A percentile compares a stretch with the other conserved stretches of the same genome.
Evolutionary conservation across 92 coral and sea anemone genomes (phyloP).

Genomic region (Phymanthus crucifer): DNA sequence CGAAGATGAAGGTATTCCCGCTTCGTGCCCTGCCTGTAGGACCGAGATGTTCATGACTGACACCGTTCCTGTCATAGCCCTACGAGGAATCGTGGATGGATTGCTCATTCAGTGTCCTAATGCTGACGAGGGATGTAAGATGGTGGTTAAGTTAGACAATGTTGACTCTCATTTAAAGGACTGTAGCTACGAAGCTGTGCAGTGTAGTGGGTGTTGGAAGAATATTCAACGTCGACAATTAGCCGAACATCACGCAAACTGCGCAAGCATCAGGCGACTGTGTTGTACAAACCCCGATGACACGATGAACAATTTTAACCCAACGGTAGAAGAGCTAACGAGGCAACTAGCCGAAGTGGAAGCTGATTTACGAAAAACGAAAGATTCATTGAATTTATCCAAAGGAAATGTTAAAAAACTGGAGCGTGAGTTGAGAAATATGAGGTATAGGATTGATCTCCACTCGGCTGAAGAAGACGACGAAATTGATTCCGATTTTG

Average conservation of each 20-base stretch:
- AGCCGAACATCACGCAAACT: constrained; percentile 66
- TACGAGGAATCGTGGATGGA: constrained; percentile 81
- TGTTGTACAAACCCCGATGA: constrained; percentile 28
- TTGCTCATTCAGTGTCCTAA: constrained; percentile 79
- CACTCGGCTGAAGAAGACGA: constrained; percentile 59
- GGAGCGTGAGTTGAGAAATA: constrained; percentile 72
- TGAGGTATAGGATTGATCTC: constrained; percentile 52
- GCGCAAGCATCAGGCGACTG: constrained; percentile 45
- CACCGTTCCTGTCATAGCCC: constrained; percentile 72
- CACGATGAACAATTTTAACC: constrained; percentile 19
- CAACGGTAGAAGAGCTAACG: constrained; percentile 59
- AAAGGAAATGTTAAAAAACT: constrained; percentile 75
- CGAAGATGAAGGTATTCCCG: constrained; percentile 26
- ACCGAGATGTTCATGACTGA: constrained; percentile 51
- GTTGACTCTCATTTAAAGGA: constrained; percentile 61
- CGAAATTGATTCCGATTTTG: constrained; percentile 81
- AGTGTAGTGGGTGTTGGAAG: constrained; percentile 72
- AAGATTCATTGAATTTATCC: constrained; percentile 72
- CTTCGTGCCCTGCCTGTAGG: constrained; percentile 81
- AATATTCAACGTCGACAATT: constrained; percentile 54
- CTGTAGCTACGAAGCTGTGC: constrained; percentile 64
- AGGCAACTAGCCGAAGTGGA: constrained; percentile 67
- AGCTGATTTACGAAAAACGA: constrained; percentile 69
- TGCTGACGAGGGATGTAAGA: constrained; percentile 73
- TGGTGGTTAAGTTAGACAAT: constrained; percentile 74